Conservation (phyloP, 2,797 vertebrate genomes). For the Lutjanus argentimaculatus region DNA sequence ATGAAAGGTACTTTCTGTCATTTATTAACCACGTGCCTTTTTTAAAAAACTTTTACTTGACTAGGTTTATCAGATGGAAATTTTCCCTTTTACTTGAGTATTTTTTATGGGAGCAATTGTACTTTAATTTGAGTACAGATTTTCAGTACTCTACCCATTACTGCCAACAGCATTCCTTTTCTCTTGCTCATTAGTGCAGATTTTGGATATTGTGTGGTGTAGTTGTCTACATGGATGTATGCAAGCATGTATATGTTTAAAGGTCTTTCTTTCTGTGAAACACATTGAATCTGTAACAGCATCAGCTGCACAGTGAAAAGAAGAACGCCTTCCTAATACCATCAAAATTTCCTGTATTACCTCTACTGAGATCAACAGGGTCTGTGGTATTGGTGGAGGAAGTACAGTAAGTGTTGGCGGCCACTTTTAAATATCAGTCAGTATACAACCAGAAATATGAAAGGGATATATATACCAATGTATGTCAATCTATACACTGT, state of each 20-base stretch:
- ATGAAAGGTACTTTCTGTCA: too few species aligned
- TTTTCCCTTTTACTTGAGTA: too few species aligned
- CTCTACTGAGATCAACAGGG: neutral
- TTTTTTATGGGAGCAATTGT: too few species aligned
- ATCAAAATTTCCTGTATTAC: neutral
- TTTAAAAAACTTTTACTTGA: too few species aligned
- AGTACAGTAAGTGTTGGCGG: neutral
- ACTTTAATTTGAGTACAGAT: too few species aligned
- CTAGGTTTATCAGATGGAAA: too few species aligned
- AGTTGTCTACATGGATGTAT: neutral
- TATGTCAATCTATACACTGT: neutral
- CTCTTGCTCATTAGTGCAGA: neutral
- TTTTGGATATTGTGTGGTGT: neutral
- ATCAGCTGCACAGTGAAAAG: neutral
- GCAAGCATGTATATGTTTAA: neutral
- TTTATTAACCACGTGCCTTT: too few species aligned
- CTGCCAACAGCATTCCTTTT: neutral
- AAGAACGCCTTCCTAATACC: neutral
- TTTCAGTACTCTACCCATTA: too few species aligned
- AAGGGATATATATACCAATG: neutral
- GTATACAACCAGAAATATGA: neutral
- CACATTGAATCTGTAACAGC: neutral
- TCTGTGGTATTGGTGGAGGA: neutral
- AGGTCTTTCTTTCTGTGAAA: neutral
- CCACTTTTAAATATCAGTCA: neutral